Evolutionary conservation across 2,888 invertebrate species (phyloP).

Genomic region (Pseudeuparius sepicola): DNA sequence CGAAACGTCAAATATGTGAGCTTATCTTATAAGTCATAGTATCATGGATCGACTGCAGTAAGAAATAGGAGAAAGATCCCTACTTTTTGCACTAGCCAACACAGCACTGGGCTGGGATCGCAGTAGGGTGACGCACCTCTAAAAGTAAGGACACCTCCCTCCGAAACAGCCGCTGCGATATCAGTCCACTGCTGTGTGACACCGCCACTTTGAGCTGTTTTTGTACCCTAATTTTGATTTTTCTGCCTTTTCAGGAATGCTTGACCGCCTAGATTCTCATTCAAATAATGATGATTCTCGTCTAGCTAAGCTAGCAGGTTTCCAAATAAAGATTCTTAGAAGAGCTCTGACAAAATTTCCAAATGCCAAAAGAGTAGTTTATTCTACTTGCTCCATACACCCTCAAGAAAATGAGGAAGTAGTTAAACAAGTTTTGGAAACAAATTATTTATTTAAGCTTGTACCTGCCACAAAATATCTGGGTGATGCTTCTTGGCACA

Average conservation of each 20-base stretch:
- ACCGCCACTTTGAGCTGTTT: no score
- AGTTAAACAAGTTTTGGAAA: constrained; percentile 57
- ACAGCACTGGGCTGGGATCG: no score
- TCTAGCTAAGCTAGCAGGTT: constrained; percentile 56
- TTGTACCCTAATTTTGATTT: no score
- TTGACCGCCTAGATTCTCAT: constrained; percentile 41
- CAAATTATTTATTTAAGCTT: constrained; percentile 50
- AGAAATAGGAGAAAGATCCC: no score
- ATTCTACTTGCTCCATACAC: constrained; percentile 91
- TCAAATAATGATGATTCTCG: constrained; percentile 38
- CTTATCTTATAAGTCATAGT: no score
- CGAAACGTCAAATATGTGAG: no score
- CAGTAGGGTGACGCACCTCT: no score
- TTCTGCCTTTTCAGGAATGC: constrained; percentile 52
- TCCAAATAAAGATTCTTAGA: constrained; percentile 74
- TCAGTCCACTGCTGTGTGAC: no score
- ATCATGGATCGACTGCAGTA: no score
- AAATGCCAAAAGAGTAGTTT: constrained; percentile 74
- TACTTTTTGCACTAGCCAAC: no score
- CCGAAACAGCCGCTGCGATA: no score
- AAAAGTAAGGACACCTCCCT: no score
- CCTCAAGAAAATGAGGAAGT: constrained; percentile 91
- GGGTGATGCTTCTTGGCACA: constrained; percentile 57
- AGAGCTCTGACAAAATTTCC: constrained; percentile 82
- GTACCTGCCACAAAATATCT: constrained; percentile 51